These are phyloP conservation scores for Nerophis lumbriciformis DNA, from an alignment of 2,113 vertebrate genomes.

Conservation along the genomic window DNA sequence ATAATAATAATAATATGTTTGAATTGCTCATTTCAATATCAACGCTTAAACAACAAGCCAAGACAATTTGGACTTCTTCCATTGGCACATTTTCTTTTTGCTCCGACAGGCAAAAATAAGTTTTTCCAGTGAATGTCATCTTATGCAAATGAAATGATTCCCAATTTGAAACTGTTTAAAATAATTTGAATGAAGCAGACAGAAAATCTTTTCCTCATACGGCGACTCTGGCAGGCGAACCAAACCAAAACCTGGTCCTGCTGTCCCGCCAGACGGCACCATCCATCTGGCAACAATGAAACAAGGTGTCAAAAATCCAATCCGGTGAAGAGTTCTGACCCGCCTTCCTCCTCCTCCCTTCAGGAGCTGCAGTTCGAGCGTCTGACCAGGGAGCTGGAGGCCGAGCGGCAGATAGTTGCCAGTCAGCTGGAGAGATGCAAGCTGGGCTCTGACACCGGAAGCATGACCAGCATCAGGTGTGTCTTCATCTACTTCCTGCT, in stretches of 20 bases:
- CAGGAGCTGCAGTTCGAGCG: constrained; percentile 99
- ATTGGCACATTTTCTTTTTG: too few relatives aligned
- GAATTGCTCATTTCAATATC: too few relatives aligned
- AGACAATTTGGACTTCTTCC: too few relatives aligned
- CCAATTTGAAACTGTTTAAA: not conserved
- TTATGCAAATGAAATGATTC: too few relatives aligned
- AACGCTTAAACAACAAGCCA: too few relatives aligned
- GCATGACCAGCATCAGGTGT: constrained; percentile 99
- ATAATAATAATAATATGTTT: too few relatives aligned
- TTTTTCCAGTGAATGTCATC: too few relatives aligned
- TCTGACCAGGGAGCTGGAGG: constrained; percentile 96
- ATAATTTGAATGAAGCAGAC: not conserved
- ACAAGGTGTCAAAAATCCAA: constrained; percentile 26
- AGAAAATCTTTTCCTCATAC: not conserved
- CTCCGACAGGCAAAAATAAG: too few relatives aligned
- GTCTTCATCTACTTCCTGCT: constrained; percentile 21
- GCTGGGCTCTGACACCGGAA: constrained; percentile 96
- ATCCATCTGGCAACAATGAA: constrained; percentile 48
- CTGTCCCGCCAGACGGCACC: constrained; percentile 32
- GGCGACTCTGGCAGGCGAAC: not conserved
- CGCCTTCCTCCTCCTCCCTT: not conserved
- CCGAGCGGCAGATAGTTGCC: constrained; percentile 96
- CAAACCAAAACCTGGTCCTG: constrained; percentile 9
- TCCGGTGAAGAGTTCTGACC: not conserved
- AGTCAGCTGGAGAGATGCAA: constrained; percentile 99